These are phyloP conservation scores for Cybosia mesomella DNA, from an alignment of 2,888 invertebrate species.

Conservation along the genomic window DNA sequence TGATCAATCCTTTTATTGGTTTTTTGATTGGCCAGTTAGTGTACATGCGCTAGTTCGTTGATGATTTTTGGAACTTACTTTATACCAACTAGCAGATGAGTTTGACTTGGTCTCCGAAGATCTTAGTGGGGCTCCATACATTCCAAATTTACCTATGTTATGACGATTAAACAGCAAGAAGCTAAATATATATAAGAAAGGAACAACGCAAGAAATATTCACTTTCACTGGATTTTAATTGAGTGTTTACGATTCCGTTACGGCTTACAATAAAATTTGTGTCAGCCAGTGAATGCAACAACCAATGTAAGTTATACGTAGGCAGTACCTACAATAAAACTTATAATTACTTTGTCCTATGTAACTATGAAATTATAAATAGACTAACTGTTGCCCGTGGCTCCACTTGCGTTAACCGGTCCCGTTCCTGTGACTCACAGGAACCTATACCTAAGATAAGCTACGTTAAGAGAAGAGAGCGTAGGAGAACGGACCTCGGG, in stretches of 20 bases:
- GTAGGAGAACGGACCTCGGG: no score
- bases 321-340: not conserved
- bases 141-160: not conserved
- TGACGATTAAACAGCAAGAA: not conserved
- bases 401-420: no score
- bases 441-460: no score
- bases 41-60: no score
- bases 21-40: no score
- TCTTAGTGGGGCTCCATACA: not conserved
- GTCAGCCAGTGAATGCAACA: not conserved
- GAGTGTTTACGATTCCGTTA: conserved; percentile 1
- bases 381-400: no score
- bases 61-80: no score
- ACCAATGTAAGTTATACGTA: not conserved
- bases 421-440: no score
- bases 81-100: no score
- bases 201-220: not conserved
- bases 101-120: not conserved
- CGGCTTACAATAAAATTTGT: not conserved
- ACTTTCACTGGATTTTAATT: conserved; percentile 4
- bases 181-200: not conserved
- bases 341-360: not conserved
- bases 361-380: no score
- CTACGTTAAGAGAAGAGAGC: no score
- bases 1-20: no score